Base-by-base conservation (phyloP, 2,888 invertebrate species). In the Tipula helvola region DNA sequence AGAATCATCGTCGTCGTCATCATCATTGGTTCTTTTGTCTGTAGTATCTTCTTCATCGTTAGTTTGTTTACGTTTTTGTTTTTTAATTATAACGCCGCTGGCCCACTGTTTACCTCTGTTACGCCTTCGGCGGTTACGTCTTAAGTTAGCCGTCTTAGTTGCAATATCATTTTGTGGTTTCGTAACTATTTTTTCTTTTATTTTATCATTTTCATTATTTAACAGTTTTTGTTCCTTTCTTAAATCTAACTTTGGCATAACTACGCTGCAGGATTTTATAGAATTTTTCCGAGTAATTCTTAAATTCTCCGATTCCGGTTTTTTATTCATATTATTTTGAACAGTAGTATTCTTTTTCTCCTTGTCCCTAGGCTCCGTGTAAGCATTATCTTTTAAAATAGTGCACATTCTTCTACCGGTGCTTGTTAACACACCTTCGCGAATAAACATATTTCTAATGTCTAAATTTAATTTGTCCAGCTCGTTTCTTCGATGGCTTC, bases 381-480 rank as follows among this genome's bases (percentile, higher is more conserved):
- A 13, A 71, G 87, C 86, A 16, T 88, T 89, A 87, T 91, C 91
- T 87, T 90, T 91, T 28, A 92, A 90, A n/a, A 92, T 88, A 42
- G 93, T 92, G 87, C 94, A 94, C 90, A 93, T 92, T 8, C 95
- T 90, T 88, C 93, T 91, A 0, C 94, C 94, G 0, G 93, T 93
- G 0, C 94, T 93, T 0, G 93, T 93, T 39, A 94, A 90, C 1
- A 94, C 94, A 1, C 90, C 91, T 86, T 94, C 92, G 86, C 93
- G 92, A 85, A 94, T 94, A 88, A 94, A 94, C 93, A 94, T 94
- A 85, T 94, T 93, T 18, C 94, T 92, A 86, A 95, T 93, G 88
- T 95, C 94, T 83, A 93, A 94, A 88, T 94, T 94, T 0, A 95
- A 90, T 88, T 93, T 92, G 87, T 95, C 94, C 44, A 95, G 89